These are phyloP conservation scores for Bombus impatiens DNA, from an alignment of 1,140 invertebrate genomes.

Conservation along the genomic window DNA sequence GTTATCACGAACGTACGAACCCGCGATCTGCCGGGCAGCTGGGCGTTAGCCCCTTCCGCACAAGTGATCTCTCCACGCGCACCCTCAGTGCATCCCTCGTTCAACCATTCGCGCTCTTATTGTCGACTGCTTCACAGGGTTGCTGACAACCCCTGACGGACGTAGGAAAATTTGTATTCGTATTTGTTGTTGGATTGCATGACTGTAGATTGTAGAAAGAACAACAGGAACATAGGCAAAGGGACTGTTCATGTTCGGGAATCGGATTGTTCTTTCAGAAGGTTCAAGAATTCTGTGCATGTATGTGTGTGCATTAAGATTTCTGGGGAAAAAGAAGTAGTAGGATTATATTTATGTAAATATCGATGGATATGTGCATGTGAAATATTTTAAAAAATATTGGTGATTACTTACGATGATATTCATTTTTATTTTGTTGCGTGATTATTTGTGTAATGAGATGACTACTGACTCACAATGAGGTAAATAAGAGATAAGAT, in stretches of 20 bases:
- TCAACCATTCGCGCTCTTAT: constrained; percentile 15
- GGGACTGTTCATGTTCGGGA: neutral
- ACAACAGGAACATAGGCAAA: neutral
- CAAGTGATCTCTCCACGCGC: constrained; percentile 69
- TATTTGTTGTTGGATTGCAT: neutral
- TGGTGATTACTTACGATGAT: neutral
- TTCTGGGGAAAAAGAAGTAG: neutral
- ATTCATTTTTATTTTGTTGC: neutral
- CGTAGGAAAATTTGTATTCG: too few relatives aligned
- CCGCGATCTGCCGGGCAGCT: constrained; percentile 82
- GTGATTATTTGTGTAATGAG: neutral
- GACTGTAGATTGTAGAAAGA: too few relatives aligned
- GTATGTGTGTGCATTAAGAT: neutral
- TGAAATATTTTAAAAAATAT: neutral
- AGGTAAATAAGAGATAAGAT: neutral
- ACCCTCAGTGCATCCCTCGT: constrained; percentile 67
- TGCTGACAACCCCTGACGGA: neutral
- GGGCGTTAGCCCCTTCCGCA: constrained; percentile 76
- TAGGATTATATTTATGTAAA: neutral
- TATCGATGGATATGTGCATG: neutral
- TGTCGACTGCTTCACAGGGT: neutral
- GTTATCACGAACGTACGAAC: constrained; percentile 65
- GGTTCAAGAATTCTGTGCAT: neutral
- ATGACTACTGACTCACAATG: neutral
- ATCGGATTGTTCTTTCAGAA: neutral